These are phyloP conservation scores for Notoglanidium macrostoma DNA, from an alignment of 2,797 vertebrate genomes.

Conservation along the genomic window DNA sequence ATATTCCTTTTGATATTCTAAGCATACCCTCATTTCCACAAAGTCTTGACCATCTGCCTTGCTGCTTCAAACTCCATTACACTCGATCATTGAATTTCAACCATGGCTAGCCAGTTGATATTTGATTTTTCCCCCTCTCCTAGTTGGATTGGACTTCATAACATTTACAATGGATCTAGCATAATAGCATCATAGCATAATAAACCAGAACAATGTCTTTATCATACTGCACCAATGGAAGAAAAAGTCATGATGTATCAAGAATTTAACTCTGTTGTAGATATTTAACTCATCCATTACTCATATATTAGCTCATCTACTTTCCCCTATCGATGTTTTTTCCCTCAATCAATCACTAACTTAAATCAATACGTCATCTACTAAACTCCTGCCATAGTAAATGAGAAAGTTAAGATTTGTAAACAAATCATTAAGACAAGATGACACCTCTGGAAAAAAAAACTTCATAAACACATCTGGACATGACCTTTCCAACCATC, in stretches of 20 bases:
- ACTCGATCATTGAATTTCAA: conserved; percentile 34
- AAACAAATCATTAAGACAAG: conserved; percentile 37
- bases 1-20: conserved; percentile 57
- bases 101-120: conserved; percentile 34
- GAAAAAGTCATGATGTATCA: not conserved
- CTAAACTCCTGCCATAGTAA: not conserved
- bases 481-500: conserved; percentile 23
- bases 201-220: conserved; percentile 8
- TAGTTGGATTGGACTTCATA: conserved; percentile 7
- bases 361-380: not conserved
- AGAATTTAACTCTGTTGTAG: not conserved
- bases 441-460: conserved; percentile 13
- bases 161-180: conserved; percentile 1
- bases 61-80: conserved; percentile 46
- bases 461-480: conserved; percentile 32
- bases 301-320: not conserved
- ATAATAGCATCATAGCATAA: conserved; percentile 1
- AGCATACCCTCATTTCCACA: conserved; percentile 63
- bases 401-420: not conserved
- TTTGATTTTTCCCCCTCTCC: not conserved
- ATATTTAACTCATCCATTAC: not conserved
- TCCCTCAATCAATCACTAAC: not conserved
- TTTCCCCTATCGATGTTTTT: not conserved
- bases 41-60: conserved; percentile 70
- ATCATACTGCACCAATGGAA: not conserved